Conservation (phyloP, 1,140 invertebrate genomes). For the Camponotus vicinus region DNA sequence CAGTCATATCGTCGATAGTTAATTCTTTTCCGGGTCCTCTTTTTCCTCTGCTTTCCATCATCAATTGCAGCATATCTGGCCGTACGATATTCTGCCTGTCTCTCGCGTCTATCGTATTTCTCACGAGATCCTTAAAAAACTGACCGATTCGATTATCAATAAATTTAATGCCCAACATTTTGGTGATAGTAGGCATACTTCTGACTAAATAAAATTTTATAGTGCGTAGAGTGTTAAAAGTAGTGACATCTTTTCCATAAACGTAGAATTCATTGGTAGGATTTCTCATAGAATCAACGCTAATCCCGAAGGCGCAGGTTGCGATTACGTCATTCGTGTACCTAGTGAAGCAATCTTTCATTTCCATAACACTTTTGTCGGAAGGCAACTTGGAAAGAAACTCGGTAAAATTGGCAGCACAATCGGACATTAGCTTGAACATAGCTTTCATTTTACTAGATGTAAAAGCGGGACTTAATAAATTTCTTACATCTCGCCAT, state of each 20-base stretch:
- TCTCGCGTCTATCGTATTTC: background rate
- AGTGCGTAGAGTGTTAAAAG: background rate
- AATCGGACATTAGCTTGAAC: slow-evolving; percentile 73
- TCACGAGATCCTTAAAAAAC: slow-evolving; percentile 51
- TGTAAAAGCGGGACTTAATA: slow-evolving; percentile 81
- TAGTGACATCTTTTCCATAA: slow-evolving; percentile 81
- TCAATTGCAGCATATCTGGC: slow-evolving; percentile 78
- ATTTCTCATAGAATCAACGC: slow-evolving; percentile 80
- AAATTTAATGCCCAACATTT: slow-evolving; percentile 14
- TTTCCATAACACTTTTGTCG: slow-evolving; percentile 7
- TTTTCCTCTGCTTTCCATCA: slow-evolving; percentile 79
- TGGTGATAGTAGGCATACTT: background rate
- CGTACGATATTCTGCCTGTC: slow-evolving; percentile 61
- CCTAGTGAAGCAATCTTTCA: slow-evolving; percentile 75
- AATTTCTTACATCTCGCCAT: slow-evolving; percentile 79
- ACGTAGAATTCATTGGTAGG: slow-evolving; percentile 87
- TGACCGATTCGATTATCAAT: rapidly evolving
- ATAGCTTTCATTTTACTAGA: slow-evolving; percentile 78
- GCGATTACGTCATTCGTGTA: slow-evolving; percentile 89
- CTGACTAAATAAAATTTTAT: slow-evolving; percentile 14
- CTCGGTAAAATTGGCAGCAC: slow-evolving; percentile 44
- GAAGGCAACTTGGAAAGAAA: slow-evolving; percentile 73
- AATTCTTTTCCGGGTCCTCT: slow-evolving; percentile 70
- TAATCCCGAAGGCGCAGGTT: slow-evolving; percentile 71
- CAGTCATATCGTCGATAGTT: slow-evolving; percentile 85